These are phyloP conservation scores for Phylloscopus trochilus DNA, from an alignment of 2,113 vertebrate genomes.

Conservation along the genomic window DNA sequence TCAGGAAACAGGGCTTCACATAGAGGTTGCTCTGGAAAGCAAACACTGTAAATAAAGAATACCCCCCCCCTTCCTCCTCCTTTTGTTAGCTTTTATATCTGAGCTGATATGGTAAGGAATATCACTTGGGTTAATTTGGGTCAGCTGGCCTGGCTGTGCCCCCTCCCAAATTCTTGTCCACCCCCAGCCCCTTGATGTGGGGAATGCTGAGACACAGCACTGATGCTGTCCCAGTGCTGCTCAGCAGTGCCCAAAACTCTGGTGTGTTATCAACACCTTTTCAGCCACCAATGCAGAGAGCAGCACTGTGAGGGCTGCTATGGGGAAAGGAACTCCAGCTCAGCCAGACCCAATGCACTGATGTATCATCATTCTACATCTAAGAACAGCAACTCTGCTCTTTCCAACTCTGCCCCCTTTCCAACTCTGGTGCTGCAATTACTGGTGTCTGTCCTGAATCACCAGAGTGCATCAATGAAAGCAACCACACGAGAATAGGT, in stretches of 20 bases:
- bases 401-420: background rate
- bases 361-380: background rate
- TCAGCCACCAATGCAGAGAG: background rate
- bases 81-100: background rate
- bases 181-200: background rate
- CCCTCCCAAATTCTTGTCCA: background rate
- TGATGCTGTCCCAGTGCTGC: background rate
- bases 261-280: background rate
- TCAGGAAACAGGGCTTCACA: fast-evolving
- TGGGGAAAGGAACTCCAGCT: background rate
- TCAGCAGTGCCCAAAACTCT: background rate
- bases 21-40: background rate
- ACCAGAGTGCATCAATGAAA: background rate
- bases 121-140: background rate
- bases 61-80: fast-evolving
- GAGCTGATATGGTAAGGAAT: too few relatives aligned
- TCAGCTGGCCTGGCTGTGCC: background rate
- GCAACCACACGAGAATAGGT: background rate
- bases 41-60: background rate
- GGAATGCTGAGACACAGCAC: fast-evolving
- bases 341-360: background rate
- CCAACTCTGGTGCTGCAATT: background rate
- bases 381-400: background rate
- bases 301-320: background rate
- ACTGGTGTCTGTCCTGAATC: background rate